Evolutionary conservation across 2,888 invertebrate genomes (phyloP), one percentile per base, ranked within the genome.

Genomic region (Mythimna ferrago): DNA sequence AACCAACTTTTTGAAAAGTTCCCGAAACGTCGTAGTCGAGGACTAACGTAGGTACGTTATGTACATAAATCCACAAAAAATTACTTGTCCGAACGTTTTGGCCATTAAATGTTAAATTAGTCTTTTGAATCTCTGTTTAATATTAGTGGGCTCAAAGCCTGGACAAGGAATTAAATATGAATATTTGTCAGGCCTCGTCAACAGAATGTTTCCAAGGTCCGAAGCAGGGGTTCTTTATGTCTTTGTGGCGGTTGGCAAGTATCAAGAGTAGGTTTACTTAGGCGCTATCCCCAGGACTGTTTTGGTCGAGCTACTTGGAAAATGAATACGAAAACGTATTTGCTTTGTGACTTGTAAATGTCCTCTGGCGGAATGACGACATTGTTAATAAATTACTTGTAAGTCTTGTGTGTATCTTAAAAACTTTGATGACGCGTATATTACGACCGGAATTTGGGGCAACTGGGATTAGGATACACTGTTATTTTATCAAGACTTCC

Each of bases 261-360:
- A 87, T 82, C 89, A 87, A 81, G 84, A 89, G 88, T 85, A 82
- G 92, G 95, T 96, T 96, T 95, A 92, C 93, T 94, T 94, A 96
- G 96, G 94, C 86, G 86, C 66, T 84, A 87, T 91, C 93, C 94
- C 85, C 86, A 85, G 93, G 93, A 92, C 87, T 90, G 89, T 92
- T 93, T 92, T 89, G 88, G 91, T 89, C 91, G 89, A 88, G 90
- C 89, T 92, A 91, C 92, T 92, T 90, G 83, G 89, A 89, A 87
- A 94, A 94, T 93, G 93, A 94, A 94, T 93, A 92, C 88, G 90
- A 89, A 89, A 91, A 91, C 88, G 89, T 94, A 94, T 95, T 95
- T 95, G 90, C 92, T 91, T 92, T 94, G 92, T 93, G 93, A 94
- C 92, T 95, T 92, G 92, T 91, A 92, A 95, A 94, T 95, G 93